Conservation (phyloP, 2,797 vertebrate species). For the Falco biarmicus region DNA sequence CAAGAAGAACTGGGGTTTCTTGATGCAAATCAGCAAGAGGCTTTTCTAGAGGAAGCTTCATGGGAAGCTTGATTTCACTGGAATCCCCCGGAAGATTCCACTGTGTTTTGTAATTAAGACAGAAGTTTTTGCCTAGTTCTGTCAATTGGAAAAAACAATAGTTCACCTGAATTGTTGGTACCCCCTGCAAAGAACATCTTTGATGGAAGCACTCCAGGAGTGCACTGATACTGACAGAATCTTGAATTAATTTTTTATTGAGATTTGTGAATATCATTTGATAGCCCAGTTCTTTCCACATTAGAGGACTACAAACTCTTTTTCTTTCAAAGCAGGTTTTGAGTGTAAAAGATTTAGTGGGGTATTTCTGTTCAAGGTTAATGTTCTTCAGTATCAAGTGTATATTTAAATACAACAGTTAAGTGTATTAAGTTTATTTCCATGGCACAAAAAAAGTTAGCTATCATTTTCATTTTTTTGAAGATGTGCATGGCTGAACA, state of each 20-base stretch:
- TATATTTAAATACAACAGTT: background rate
- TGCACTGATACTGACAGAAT: background rate
- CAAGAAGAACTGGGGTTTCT: background rate
- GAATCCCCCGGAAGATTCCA: background rate
- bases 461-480: background rate
- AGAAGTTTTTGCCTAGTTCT: background rate
- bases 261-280: background rate
- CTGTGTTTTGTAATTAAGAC: background rate
- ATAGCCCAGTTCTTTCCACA: background rate
- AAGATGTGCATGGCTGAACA: background rate
- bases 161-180: background rate
- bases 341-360: background rate
- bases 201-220: background rate
- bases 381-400: background rate
- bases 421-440: background rate
- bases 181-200: background rate
- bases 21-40: background rate
- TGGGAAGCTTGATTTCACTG: background rate
- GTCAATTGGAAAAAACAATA: background rate
- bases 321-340: background rate
- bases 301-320: background rate
- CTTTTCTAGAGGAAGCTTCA: background rate
- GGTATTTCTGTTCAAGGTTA: background rate
- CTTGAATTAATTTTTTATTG: background rate
- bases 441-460: background rate